phyloP scores from a whole-genome alignment of 2,797 vertebrate species.

The Hafferia zeledoni region DNA sequence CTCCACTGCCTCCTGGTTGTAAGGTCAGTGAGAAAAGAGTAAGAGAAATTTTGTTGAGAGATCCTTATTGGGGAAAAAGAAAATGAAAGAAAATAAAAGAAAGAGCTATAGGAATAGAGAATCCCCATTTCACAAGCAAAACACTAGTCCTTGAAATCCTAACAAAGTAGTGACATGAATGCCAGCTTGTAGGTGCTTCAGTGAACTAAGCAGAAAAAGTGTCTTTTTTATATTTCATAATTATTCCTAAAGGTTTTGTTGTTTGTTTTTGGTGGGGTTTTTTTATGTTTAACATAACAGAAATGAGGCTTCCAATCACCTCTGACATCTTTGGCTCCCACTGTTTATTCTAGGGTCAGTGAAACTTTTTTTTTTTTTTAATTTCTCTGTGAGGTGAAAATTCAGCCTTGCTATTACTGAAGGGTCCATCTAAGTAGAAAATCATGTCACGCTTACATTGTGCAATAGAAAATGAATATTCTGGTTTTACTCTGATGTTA shows the following conservation, averaged over 20 bases:
- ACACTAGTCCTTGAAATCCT: not conserved
- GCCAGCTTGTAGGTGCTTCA: not conserved
- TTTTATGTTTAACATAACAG: not conserved
- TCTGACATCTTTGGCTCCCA: not conserved
- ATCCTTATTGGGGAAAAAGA: rapidly evolving
- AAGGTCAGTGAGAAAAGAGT: not conserved
- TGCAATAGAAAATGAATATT: conserved; percentile 66
- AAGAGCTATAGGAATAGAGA: not conserved
- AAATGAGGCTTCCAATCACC: not conserved
- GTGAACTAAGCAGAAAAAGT: not conserved
- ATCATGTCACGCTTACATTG: conserved; percentile 46
- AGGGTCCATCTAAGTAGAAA: conserved; percentile 40
- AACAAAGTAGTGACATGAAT: not conserved
- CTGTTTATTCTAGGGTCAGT: not conserved
- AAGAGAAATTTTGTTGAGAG: not conserved
- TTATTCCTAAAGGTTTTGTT: not conserved
- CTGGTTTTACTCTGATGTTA: conserved; percentile 63
- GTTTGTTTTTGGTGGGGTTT: too few species aligned
- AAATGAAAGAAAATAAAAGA: not conserved
- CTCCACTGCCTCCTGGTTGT: not conserved
- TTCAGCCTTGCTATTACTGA: conserved; percentile 10
- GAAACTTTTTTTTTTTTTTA: not conserved
- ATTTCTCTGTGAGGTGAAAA: not conserved
- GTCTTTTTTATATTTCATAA: not conserved
- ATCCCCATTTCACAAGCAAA: not conserved